Conservation (phyloP, 2,888 invertebrate genomes). For the Saturnia japonica region DNA sequence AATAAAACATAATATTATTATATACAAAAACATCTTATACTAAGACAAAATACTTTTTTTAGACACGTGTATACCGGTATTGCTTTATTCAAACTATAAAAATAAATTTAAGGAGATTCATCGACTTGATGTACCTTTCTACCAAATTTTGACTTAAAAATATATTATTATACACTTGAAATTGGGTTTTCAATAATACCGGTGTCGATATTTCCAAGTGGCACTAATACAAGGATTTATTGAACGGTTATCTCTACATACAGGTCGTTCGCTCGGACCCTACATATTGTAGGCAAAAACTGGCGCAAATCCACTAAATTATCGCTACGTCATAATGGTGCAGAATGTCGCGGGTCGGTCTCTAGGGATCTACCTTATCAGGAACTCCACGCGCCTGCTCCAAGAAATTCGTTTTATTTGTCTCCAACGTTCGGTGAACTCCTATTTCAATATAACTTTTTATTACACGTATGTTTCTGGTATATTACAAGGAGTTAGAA, state of each 20-base stretch:
- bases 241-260: conserved; percentile 5
- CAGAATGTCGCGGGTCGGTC: conserved; percentile 38
- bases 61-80: no score
- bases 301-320: conserved; percentile 40
- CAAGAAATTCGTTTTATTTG: conserved; percentile 42
- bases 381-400: conserved; percentile 33
- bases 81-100: no score
- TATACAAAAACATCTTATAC: no score
- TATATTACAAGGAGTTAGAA: conserved; percentile 3
- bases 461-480: conserved; percentile 1
- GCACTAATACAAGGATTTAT: conserved; percentile 11
- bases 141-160: neutral
- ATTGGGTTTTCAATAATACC: neutral
- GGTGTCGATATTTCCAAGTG: conserved; percentile 7
- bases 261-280: conserved; percentile 9
- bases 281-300: conserved; percentile 25
- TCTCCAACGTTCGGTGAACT: conserved; percentile 37
- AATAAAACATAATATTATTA: no score
- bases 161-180: neutral
- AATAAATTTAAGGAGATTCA: no score
- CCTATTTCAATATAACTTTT: conserved; percentile 25
- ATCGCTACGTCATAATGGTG: conserved; percentile 48
- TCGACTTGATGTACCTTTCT: no score
- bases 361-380: conserved; percentile 47
- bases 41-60: no score